Evolutionary conservation across 2,888 invertebrate genomes (phyloP), one percentile per base, ranked within the genome.

Genomic region (Nomada lathburiana): DNA sequence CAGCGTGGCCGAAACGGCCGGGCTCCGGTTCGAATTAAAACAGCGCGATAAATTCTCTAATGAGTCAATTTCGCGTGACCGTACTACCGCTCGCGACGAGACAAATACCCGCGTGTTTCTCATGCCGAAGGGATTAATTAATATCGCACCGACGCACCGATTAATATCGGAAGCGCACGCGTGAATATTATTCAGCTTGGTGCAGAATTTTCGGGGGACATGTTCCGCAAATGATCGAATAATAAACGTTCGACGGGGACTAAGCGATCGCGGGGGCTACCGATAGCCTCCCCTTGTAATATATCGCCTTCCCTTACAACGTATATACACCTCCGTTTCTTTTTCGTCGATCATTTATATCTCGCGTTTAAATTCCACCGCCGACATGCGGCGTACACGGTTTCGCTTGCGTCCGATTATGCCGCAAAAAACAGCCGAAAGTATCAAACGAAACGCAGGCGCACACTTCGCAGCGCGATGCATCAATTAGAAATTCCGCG

Each of bases 41-140:
- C 80, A 80, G 69, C 81, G 60, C 74, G 81, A 82, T 82, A 80
- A 82, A 82, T 82, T 82, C 81, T 74, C 80, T 82, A 82, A 82
- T 82, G 81, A 82, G 81, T 82, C 75, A 80, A 82, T 82, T 82
- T 80, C 81, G 81, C 69, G 81, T 70, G 74, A 80, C 81, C 18
- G 50, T 75, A 44, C n/a, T 23, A 50, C 44, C 65, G 53, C 42
- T 36, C 55, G 44, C 69, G 50, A 36, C 18, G 26, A 52, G 65
- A 80, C 74, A 80, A 80, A 82, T 80, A 67, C 64, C 23, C 29
- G 74, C 65, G 60, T 80, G 80, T 67, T 67, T 55, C 18, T 47
- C 64, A n/a, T 18, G 42, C n/a, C 5, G 23, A n/a, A 52, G 59
- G 62, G 44, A 70, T 74, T 82, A 70, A 82, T 82, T 82, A 82